Evolutionary conservation across 2,888 invertebrate genomes (phyloP).

Genomic region (Agelastica alni): DNA sequence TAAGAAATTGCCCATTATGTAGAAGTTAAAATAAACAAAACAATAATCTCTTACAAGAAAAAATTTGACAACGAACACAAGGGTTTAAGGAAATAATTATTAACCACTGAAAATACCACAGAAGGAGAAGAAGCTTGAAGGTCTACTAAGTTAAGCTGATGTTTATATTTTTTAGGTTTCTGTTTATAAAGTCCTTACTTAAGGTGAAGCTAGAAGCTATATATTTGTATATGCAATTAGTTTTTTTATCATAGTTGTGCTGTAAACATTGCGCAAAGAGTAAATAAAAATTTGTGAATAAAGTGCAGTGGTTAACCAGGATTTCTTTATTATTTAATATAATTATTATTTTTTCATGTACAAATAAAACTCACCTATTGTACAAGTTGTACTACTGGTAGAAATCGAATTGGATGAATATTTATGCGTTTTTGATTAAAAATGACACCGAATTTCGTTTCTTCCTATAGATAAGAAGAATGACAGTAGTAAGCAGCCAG

Average conservation of each 20-base stretch:
- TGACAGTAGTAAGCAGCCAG: slow-evolving; percentile 35
- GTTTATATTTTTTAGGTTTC: too few species aligned
- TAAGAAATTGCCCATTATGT: too few species aligned
- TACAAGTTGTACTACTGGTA: slow-evolving; percentile 34
- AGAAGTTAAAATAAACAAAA: too few species aligned
- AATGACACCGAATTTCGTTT: slow-evolving; percentile 47
- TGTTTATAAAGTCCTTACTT: too few species aligned
- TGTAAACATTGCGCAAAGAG: slow-evolving; percentile 16
- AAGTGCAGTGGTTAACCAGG: slow-evolving; percentile 32
- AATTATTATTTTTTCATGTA: slow-evolving; percentile 34
- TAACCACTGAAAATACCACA: too few species aligned
- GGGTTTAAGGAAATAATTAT: too few species aligned
- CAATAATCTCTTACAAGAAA: too few species aligned
- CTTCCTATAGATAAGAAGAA: slow-evolving; percentile 47
- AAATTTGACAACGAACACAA: too few species aligned
- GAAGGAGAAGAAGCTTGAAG: too few species aligned
- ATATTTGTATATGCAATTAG: slow-evolving; percentile 35
- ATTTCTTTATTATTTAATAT: slow-evolving; percentile 27
- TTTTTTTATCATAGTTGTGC: slow-evolving; percentile 24
- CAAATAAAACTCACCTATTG: slow-evolving; percentile 29
- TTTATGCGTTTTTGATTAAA: slow-evolving; percentile 35
- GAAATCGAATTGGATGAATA: slow-evolving; percentile 39
- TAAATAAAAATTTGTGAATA: slow-evolving; percentile 21
- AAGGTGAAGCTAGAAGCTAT: too few species aligned
- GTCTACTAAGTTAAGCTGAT: too few species aligned